Conservation (phyloP, 2,797 vertebrate genomes). For the Pelobates cultripes region DNA sequence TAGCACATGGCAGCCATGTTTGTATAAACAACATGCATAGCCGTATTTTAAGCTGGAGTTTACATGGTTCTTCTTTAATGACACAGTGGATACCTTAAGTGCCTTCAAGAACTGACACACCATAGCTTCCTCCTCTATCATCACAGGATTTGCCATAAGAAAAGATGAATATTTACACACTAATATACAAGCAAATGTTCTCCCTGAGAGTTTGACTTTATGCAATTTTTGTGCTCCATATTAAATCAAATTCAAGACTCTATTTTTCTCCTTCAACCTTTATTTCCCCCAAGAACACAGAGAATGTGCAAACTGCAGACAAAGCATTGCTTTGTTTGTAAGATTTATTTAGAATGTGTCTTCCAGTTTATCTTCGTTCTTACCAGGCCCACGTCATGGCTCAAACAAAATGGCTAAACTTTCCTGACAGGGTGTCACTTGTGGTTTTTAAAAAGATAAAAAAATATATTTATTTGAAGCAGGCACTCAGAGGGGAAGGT, state of each 20-base stretch:
- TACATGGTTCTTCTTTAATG: constrained; percentile 38
- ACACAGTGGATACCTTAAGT: constrained; percentile 53
- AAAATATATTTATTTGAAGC: constrained; percentile 2
- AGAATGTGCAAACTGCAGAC: constrained; percentile 55
- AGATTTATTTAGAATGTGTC: constrained; percentile 55
- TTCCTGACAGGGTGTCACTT: constrained; percentile 48
- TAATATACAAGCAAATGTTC: constrained; percentile 57
- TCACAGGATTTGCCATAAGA: constrained; percentile 56
- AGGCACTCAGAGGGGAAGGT: constrained; percentile 19
- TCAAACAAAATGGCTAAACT: constrained; percentile 55
- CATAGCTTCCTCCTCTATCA: constrained; percentile 44
- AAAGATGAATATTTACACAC: constrained; percentile 57
- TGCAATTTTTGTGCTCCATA: constrained; percentile 56
- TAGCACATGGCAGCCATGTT: constrained; percentile 31
- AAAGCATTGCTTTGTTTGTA: constrained; percentile 56
- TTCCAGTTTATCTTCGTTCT: constrained; percentile 53
- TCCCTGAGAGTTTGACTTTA: constrained; percentile 57
- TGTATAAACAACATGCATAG: constrained; percentile 40
- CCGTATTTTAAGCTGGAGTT: constrained; percentile 42
- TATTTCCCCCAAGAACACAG: constrained; percentile 55
- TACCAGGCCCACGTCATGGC: constrained; percentile 46
- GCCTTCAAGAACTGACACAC: constrained; percentile 51
- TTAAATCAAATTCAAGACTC: constrained; percentile 58
- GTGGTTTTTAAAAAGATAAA: constrained; percentile 36
- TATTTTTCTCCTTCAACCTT: constrained; percentile 58